A percentile compares a stretch with the other conserved stretches of the same genome.
Evolutionary conservation across 2,888 invertebrate genomes (phyloP).

Genomic region (Timema podura): DNA sequence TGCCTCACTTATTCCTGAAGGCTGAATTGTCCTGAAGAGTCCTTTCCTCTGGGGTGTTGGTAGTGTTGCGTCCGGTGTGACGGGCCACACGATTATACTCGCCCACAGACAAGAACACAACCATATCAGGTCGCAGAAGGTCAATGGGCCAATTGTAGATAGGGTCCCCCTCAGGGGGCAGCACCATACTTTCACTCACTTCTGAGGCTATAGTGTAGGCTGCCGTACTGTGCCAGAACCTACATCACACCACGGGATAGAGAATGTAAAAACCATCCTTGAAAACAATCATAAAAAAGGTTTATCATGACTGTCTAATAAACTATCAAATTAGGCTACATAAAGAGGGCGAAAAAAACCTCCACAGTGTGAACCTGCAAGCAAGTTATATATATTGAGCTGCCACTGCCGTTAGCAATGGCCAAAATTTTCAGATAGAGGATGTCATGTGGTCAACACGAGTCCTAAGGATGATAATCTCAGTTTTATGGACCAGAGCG

Average conservation of each 20-base stretch:
- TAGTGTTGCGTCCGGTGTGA: slow-evolving; percentile 32
- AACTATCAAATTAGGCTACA: too few relatives aligned
- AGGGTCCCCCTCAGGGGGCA: slow-evolving; percentile 39
- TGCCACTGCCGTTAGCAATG: too few relatives aligned
- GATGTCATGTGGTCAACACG: too few relatives aligned
- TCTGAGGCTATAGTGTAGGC: slow-evolving; percentile 45
- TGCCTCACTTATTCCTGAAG: slow-evolving; percentile 16
- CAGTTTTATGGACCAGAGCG: too few relatives aligned
- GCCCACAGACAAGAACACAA: slow-evolving; percentile 44
- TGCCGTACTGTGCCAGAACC: slow-evolving; percentile 50
- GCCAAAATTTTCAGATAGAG: too few relatives aligned
- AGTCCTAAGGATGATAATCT: too few relatives aligned
- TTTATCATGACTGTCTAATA: too few relatives aligned
- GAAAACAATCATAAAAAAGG: too few relatives aligned
- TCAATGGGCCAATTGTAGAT: slow-evolving; percentile 47
- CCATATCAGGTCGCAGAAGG: slow-evolving; percentile 45
- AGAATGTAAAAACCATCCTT: background rate
- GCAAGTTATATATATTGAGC: too few relatives aligned
- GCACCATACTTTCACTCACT: slow-evolving; percentile 37
- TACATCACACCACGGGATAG: slow-evolving; percentile 28
- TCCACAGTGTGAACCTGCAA: too few relatives aligned
- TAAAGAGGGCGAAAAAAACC: too few relatives aligned
- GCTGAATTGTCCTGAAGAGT: background rate
- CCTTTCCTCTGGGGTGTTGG: slow-evolving; percentile 13
- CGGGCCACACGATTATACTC: slow-evolving; percentile 44